Percentiles rank a stretch among this genome's conserved stretches.
Evolutionary conservation across 2,888 invertebrate species (phyloP).

Genomic region (Cerastis rubricosa): DNA sequence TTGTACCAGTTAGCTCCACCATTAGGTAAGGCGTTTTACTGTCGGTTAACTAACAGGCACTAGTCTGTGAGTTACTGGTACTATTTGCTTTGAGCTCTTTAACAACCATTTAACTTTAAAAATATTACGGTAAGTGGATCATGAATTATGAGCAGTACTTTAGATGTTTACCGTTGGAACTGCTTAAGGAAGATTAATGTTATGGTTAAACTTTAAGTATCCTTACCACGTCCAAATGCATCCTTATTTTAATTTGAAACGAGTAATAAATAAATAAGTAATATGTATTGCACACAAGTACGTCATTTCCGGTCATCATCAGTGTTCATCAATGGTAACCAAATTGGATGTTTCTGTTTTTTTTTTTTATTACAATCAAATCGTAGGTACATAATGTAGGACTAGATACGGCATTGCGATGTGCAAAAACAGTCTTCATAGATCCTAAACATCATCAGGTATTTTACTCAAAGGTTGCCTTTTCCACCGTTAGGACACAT

Average conservation of each 20-base stretch:
- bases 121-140: slow-evolving; percentile 43
- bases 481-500: background rate
- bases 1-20: slow-evolving; percentile 45
- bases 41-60: slow-evolving; percentile 45
- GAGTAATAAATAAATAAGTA: too few species aligned
- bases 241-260: background rate
- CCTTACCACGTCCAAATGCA: background rate
- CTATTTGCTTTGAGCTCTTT: slow-evolving; percentile 52
- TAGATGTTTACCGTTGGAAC: background rate
- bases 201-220: background rate
- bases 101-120: slow-evolving; percentile 47
- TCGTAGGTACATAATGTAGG: background rate
- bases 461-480: background rate
- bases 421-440: background rate
- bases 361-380: background rate
- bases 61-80: slow-evolving; percentile 48
- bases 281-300: background rate
- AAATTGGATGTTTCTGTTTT: background rate
- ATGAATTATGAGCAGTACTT: slow-evolving; percentile 31
- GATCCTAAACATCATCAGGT: background rate
- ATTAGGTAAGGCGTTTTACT: slow-evolving; percentile 53
- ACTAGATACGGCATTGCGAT: background rate
- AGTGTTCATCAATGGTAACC: background rate
- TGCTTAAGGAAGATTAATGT: slow-evolving; percentile 24
- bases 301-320: background rate